Conservation (phyloP, 2,888 invertebrate genomes). For the Brachypterus glaber region DNA sequence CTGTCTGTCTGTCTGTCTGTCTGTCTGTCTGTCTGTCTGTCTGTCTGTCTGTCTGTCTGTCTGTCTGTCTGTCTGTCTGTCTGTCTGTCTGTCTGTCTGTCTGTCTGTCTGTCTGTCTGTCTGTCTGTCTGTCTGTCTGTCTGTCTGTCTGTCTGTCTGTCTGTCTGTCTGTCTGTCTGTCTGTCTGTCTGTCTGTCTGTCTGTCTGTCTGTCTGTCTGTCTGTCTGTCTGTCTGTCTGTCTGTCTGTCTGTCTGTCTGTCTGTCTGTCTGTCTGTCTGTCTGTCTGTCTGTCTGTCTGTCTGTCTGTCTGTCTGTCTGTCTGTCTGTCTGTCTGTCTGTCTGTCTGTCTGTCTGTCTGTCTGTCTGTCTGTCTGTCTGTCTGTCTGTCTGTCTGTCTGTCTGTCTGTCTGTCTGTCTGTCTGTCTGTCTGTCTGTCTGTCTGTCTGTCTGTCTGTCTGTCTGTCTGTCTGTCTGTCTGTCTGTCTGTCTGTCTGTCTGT, state of each 20-base stretch:
- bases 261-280: conserved; percentile 1
- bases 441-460: conserved; percentile 1
- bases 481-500: conserved; percentile 1
- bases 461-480: conserved; percentile 1
- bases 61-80: conserved; percentile 1
- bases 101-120: conserved; percentile 1
- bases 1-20: conserved; percentile 1
- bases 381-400: conserved; percentile 1
- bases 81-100: conserved; percentile 1
- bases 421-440: conserved; percentile 1
- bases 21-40: conserved; percentile 1
- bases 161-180: conserved; percentile 1
- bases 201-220: conserved; percentile 1
- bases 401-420: conserved; percentile 1
- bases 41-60: conserved; percentile 1
- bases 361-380: conserved; percentile 1
- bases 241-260: conserved; percentile 1
- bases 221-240: conserved; percentile 1
- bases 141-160: conserved; percentile 1
- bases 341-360: conserved; percentile 1
- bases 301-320: conserved; percentile 1
- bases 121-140: conserved; percentile 1
- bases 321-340: conserved; percentile 1
- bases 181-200: conserved; percentile 1
- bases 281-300: conserved; percentile 1